These are phyloP conservation scores for Criorhina ranunculi DNA, from an alignment of 2,888 invertebrate genomes.

Conservation along the genomic window DNA sequence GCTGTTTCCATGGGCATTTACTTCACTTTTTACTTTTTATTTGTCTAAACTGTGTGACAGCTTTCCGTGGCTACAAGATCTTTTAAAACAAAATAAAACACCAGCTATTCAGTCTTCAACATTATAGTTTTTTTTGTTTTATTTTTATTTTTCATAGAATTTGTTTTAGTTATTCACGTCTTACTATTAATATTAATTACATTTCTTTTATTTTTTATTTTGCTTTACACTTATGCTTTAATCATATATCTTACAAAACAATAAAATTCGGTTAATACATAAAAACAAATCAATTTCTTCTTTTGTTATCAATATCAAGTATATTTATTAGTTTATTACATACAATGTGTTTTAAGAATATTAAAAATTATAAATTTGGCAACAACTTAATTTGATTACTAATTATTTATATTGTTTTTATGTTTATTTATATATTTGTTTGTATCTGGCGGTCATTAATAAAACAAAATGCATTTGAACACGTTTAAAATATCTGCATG, in stretches of 20 bases:
- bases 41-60: too few species aligned
- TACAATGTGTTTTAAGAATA: neutral
- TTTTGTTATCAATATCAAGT: neutral
- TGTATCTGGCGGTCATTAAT: constrained; percentile 7
- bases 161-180: constrained; percentile 68
- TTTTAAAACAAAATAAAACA: too few species aligned
- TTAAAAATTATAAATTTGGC: constrained; percentile 55
- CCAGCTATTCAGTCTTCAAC: constrained; percentile 69
- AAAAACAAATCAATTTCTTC: constrained; percentile 12
- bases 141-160: constrained; percentile 48
- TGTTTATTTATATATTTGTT: constrained; percentile 1
- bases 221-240: constrained; percentile 8
- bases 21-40: too few species aligned
- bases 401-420: constrained; percentile 13
- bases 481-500: constrained; percentile 12
- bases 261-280: constrained; percentile 45
- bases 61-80: too few species aligned
- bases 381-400: constrained; percentile 57
- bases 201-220: constrained; percentile 31
- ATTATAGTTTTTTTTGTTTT: constrained; percentile 65
- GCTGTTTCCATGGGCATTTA: too few species aligned
- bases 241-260: constrained; percentile 63
- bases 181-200: constrained; percentile 71
- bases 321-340: neutral
- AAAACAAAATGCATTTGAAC: constrained; percentile 2